Evolutionary conservation across 1,140 invertebrate genomes (phyloP), one percentile per base, ranked within the genome.

Genomic region (Panagrolaimus sp.): DNA sequence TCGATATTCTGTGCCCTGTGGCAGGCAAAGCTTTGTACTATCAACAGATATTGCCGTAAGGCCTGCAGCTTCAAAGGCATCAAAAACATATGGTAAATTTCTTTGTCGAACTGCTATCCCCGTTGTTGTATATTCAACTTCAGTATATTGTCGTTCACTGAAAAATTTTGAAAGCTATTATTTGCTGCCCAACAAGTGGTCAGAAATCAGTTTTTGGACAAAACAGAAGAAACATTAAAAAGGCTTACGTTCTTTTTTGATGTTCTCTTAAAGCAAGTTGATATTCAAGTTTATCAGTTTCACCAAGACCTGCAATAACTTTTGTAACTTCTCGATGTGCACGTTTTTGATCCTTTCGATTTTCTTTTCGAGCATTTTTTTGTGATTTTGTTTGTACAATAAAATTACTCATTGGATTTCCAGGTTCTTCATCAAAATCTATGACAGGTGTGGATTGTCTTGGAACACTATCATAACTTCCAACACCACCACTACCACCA

Each of bases 311-410:
- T 53, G 70, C 48, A 14, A 67, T 74, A 27, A 80, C 85, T 62
- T 84, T 85, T 64, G 82, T 86, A 67, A 87, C 86, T 0, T 87
- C 86, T 72, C 88, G 89, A n/a, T 87, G 84, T 5, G 88, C 78
- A 74, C 89, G 90, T 80, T 93, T 95, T 80, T 93, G 92, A 80
- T 93, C 91, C 82, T 92, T 93, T 13, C 91, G 87, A 9, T 91
- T 87, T 83, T 90, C 87, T 82, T 95, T 96, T 38, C 87, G 85
- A 31, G 92, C 78, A 66, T 88, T 84, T 76, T 90, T 92, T 80
- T 96, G 92, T 76, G 90, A 87, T 80, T 90, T 90, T 5, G 91
- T 91, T 80, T 85, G 71, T 5, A 79, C 72, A 68, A 66, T 53
- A 62, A 79, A 48, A 16, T 67, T 48, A 13, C 63, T 25, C n/a